Evolutionary conservation across 2,113 vertebrate species (phyloP).

Genomic region (Orycteropus afer): DNA sequence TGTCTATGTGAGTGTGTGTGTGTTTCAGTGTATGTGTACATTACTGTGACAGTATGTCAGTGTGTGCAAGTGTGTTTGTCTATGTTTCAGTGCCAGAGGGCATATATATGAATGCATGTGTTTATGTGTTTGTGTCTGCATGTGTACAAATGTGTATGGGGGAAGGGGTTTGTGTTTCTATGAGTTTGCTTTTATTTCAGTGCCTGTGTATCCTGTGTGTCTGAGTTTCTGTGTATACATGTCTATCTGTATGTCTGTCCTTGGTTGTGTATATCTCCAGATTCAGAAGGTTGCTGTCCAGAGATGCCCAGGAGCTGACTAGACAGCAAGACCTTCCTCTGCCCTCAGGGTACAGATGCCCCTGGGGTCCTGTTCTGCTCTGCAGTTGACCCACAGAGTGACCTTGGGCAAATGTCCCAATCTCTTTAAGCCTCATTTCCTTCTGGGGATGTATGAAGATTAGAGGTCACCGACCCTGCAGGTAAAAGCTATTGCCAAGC

Average conservation of each 20-base stretch:
- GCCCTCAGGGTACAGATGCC: not conserved
- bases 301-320: not conserved
- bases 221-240: not conserved
- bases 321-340: not conserved
- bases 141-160: too few species aligned
- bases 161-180: not conserved
- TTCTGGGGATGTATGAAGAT: not conserved
- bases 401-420: not conserved
- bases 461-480: not conserved
- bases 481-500: too few species aligned
- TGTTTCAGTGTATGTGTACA: not conserved
- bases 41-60: too few species aligned
- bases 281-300: too few species aligned
- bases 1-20: not conserved
- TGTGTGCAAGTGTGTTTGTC: not conserved
- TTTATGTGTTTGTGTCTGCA: too few species aligned
- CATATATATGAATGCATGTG: accelerated
- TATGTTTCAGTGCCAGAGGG: not conserved
- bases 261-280: not conserved
- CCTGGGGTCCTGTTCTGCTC: not conserved
- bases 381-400: not conserved
- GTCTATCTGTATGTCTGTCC: not conserved
- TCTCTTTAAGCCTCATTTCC: not conserved
- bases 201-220: too few species aligned
- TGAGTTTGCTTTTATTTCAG: not conserved